A percentile compares a stretch with the other conserved stretches of the same genome.
These are phyloP conservation scores for Himalopsyche japonica DNA, from an alignment of 2,888 invertebrate genomes.

Conservation along the genomic window DNA sequence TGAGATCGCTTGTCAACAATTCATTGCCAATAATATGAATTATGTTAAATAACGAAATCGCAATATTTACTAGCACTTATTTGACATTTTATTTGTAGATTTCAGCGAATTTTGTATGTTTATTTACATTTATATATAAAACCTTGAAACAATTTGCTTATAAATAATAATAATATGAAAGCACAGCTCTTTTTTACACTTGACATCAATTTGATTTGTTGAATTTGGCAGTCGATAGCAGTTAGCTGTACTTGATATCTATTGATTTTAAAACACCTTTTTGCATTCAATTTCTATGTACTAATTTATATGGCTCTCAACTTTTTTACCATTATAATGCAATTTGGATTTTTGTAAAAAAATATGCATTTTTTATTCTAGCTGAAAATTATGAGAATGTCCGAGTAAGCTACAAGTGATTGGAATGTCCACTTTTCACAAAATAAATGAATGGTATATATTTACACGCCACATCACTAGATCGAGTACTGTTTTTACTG, in stretches of 20 bases:
- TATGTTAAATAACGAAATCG: background rate
- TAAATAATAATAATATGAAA: background rate
- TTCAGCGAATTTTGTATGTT: background rate
- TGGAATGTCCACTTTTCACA: too few relatives aligned
- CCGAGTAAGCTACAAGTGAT: too few relatives aligned
- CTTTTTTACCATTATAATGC: background rate
- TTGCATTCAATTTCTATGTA: background rate
- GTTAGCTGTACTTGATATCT: background rate
- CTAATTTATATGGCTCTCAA: background rate
- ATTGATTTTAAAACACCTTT: background rate
- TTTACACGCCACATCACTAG: too few relatives aligned
- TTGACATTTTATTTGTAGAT: background rate
- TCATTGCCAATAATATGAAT: background rate
- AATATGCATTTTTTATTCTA: too few relatives aligned
- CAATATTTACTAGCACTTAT: background rate
- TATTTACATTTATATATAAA: background rate
- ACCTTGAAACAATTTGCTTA: background rate
- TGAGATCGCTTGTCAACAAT: too few relatives aligned
- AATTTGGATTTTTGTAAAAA: too few relatives aligned
- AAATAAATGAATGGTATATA: too few relatives aligned
- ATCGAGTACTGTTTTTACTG: too few relatives aligned
- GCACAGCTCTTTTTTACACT: background rate
- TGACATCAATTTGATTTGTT: background rate
- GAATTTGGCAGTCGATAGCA: background rate
- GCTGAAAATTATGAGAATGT: too few relatives aligned